Base-by-base conservation (phyloP, 35 echinoderm and acorn worm species). In the Heliocidaris tuberculata region DNA sequence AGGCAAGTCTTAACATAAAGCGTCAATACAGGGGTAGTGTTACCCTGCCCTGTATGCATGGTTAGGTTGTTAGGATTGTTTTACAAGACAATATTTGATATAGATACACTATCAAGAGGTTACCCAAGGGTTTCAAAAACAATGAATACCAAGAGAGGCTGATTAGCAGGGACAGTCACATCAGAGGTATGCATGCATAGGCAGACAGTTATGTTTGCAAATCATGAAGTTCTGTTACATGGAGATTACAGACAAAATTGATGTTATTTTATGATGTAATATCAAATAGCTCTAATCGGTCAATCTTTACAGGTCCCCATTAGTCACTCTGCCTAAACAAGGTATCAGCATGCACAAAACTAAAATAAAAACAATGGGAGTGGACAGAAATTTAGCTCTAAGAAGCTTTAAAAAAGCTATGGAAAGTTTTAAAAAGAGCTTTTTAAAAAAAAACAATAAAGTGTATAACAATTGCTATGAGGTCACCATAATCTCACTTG, bases 101-200 rank as follows among this genome's bases (percentile, higher is more conserved):
- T 93, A 93, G 91, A 93, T 93, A 93, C 48, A 48, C 91, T 93
- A 93, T 93, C 91, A 50, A 13, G 87, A 48, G 65, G 65, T 78
- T 78, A 78, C 65, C 65, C 0, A 78, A 78, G 65, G 65, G 65
- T 78, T 78, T 78, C 17, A 78, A 78, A 78, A 78, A 78, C 65
- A 78, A 78, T 27, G 65, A 15, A 70, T 70, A 70, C 60, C 60
- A 70, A 3, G 27, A n/a, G 65, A 78, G 65, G 65, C 27, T 78
- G 21, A 78, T n/a, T 78, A 78, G 65, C 1, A 78, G 65, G 65
- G 24, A 78, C 17, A 78, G 65, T 78, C 65, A 78, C 8, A 78
- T n/a, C 21, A 27, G 7, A 78, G 27, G 65, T 78, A 78, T 78
- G 65, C 65, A 78, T 78, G 17, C 15, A 78, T 17, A 78, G 7